These are phyloP conservation scores for Leptopterna dolabrata DNA, from an alignment of 2,888 invertebrate genomes.

Conservation along the genomic window DNA sequence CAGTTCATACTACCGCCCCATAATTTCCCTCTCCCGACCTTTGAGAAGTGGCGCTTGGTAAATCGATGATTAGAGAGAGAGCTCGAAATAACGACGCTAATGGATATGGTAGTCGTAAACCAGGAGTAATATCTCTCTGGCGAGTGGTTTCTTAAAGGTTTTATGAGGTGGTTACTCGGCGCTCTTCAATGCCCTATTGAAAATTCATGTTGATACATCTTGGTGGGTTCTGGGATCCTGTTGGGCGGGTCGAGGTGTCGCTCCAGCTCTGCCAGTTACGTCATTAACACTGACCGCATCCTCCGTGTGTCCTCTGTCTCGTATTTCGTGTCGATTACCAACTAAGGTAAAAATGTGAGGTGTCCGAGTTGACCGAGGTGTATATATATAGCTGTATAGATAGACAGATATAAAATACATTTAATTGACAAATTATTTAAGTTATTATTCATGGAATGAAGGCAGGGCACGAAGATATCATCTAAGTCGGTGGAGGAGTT, in stretches of 20 bases:
- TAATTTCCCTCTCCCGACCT: not conserved
- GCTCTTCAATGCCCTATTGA: not conserved
- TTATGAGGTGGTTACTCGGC: constrained; percentile 3
- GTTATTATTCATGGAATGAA: no score
- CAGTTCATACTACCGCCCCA: not conserved
- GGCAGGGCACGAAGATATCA: no score
- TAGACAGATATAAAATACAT: no score
- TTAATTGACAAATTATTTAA: no score
- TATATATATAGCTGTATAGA: no score
- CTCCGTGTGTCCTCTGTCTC: no score
- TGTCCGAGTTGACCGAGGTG: no score
- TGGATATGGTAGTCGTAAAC: not conserved
- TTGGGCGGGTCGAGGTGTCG: not conserved
- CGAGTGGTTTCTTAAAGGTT: not conserved
- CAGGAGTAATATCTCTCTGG: not conserved
- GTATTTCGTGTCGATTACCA: no score
- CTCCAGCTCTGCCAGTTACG: no score
- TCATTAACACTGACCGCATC: no score
- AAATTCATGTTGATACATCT: not conserved
- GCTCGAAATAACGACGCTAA: not conserved
- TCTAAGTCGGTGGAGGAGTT: no score
- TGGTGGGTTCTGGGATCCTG: not conserved
- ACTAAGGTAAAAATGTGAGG: no score
- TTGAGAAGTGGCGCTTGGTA: not conserved
- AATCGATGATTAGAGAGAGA: not conserved